Conservation (phyloP, 2,888 invertebrate species). For the Dryomyza anilis region DNA sequence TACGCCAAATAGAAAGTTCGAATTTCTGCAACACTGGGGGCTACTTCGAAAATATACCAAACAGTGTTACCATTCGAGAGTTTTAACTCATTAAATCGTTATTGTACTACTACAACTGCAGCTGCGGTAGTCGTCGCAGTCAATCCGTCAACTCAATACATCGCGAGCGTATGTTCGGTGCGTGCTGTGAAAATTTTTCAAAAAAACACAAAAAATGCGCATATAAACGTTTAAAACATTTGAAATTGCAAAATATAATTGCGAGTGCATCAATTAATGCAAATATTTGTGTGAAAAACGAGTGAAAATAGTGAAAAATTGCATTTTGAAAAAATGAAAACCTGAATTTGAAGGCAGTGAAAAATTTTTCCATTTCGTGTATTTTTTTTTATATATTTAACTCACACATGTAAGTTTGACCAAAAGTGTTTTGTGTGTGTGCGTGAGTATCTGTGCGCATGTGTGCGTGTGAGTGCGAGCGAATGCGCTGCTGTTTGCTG, state of each 20-base stretch:
- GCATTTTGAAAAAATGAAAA: conserved; percentile 43
- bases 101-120: too few relatives aligned
- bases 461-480: conserved; percentile 24
- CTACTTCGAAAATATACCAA: too few relatives aligned
- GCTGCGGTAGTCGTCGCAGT: too few relatives aligned
- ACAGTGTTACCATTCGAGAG: too few relatives aligned
- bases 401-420: conserved; percentile 40
- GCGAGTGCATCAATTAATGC: conserved; percentile 13
- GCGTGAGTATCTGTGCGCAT: conserved; percentile 13
- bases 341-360: conserved; percentile 45
- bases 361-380: conserved; percentile 47
- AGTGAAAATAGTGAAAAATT: conserved; percentile 33
- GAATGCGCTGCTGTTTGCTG: background rate
- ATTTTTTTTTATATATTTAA: conserved; percentile 36
- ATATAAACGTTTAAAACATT: conserved; percentile 41
- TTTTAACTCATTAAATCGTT: too few relatives aligned
- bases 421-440: conserved; percentile 29
- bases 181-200: conserved; percentile 38
- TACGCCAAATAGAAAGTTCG: too few relatives aligned
- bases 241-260: conserved; percentile 39
- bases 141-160: conserved; percentile 18
- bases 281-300: conserved; percentile 29
- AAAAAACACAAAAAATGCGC: conserved; percentile 41
- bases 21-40: too few relatives aligned
- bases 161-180: conserved; percentile 19